Evolutionary conservation across 1,140 invertebrate species (phyloP).

Genomic region (Bacillus rossius): DNA sequence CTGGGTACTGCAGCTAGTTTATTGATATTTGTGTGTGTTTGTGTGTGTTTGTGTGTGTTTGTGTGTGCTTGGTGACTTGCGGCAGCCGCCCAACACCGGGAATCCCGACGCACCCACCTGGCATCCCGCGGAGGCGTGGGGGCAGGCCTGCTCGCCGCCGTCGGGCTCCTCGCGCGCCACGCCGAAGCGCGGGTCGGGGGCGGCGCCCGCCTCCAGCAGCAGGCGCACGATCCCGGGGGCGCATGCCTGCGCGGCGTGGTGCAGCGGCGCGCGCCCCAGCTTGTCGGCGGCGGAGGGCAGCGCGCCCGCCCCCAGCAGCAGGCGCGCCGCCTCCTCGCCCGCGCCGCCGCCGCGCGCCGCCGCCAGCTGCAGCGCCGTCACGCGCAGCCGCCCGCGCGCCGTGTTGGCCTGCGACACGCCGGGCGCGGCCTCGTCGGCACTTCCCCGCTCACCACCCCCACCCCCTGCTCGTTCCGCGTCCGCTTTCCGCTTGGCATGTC

Average conservation of each 20-base stretch:
- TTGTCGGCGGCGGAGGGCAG: not conserved
- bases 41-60: too few relatives aligned
- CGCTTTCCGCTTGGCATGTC: too few relatives aligned
- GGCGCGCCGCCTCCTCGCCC: not conserved
- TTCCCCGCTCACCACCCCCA: too few relatives aligned
- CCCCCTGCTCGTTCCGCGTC: too few relatives aligned
- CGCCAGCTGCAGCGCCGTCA: slow-evolving; percentile 4
- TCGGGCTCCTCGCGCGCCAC: not conserved
- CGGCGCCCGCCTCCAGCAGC: not conserved
- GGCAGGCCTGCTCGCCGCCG: too few relatives aligned
- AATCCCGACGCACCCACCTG: too few relatives aligned
- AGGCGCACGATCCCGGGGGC: not conserved
- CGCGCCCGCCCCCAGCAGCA: not conserved
- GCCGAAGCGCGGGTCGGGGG: not conserved
- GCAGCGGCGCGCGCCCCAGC: slow-evolving; percentile 10
- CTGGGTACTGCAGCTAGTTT: too few relatives aligned
- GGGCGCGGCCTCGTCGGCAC: too few relatives aligned
- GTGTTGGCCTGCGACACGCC: not conserved
- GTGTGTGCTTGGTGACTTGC: too few relatives aligned
- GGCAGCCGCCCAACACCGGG: too few relatives aligned
- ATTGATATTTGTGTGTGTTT: too few relatives aligned
- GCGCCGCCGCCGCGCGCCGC: not conserved
- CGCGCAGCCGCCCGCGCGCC: not conserved
- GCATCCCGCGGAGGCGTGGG: too few relatives aligned
- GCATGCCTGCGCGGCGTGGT: not conserved